Evolutionary conservation across 1,140 invertebrate species (phyloP), one percentile per base, ranked within the genome.

Genomic region (Brevipalpus yothersi): DNA sequence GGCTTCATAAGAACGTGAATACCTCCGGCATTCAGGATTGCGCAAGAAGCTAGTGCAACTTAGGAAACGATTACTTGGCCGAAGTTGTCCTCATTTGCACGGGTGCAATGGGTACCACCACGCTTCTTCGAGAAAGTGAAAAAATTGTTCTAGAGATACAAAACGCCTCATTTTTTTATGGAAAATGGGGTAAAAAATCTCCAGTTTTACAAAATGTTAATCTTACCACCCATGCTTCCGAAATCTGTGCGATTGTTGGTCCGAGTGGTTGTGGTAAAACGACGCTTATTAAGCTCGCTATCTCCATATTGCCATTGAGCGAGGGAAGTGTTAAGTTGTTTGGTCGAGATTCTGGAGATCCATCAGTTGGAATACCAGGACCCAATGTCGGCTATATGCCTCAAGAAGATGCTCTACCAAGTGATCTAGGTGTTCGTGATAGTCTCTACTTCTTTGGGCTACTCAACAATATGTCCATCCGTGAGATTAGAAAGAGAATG

Each of bases 401-500:
- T 17, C 65, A 66, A 53, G 64, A 95, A 71, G 85, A 91, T 39
- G 88, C 90, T 0, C 73, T 95, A 0, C 94, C 90, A 69, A 84
- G 84, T 1, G 87, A 94, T 71, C 91, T 95, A 71, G 85, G 87
- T 0, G 94, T 94, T 62, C 78, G 79, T 59, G 91, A 96, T 69
- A 94, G 87, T 0, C 82, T 95, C 79, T 80, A 84, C 75, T 95
- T 92, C 69, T 95, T 94, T 71, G 90, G 90, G 19, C 85, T 86
- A 78, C 84, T 95, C 65, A 87, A 90, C 68, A 82, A 85, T 57
- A 90, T 95, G 86, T 75, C 54, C 4, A 21, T 21, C 15, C 40
- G 41, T 8, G 12, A 41, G 7, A 31, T 68, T 19, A 31, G 55
- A 9, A 80, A 84, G 62, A 78, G 87, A 64, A 78, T 87, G 61